phyloP scores from a whole-genome alignment of 2,797 vertebrate genomes.

The Arrhamphus sclerolepis region DNA sequence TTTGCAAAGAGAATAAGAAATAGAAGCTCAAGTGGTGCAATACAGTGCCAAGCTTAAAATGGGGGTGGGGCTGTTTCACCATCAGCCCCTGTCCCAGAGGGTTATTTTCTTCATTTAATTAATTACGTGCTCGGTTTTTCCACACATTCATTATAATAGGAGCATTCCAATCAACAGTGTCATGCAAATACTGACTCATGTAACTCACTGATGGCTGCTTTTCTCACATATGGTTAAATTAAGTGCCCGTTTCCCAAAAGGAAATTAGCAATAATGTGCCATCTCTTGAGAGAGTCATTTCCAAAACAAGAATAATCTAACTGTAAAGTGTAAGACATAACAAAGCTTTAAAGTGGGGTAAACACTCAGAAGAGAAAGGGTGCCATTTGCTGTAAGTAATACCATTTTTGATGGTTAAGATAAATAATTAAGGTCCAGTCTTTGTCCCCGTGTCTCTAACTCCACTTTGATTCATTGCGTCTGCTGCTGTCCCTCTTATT shows the following conservation, averaged over 20 bases:
- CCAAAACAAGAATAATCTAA: neutral
- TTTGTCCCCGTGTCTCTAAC: conserved; percentile 11
- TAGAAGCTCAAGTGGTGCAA: conserved; percentile 20
- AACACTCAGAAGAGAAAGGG: neutral
- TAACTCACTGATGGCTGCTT: conserved; percentile 10
- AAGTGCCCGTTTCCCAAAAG: neutral
- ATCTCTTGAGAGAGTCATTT: too few species aligned
- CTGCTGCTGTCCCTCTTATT: conserved; percentile 29
- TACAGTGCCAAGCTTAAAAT: conserved; percentile 30
- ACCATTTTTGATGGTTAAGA: conserved; percentile 12
- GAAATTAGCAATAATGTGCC: conserved; percentile 11
- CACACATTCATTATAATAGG: conserved; percentile 8
- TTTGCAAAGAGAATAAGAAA: conserved; percentile 26
- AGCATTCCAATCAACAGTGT: conserved; percentile 18
- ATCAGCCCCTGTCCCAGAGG: neutral
- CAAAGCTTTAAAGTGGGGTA: conserved; percentile 30
- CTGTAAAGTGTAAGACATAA: neutral
- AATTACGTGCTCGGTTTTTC: conserved; percentile 21
- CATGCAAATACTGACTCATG: conserved; percentile 24
- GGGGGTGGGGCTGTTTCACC: conserved; percentile 2
- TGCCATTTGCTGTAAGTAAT: neutral
- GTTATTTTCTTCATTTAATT: conserved; percentile 8
- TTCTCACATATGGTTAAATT: conserved; percentile 28
- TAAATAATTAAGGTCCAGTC: conserved; percentile 17
- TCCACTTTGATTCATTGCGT: conserved; percentile 20